Conservation (phyloP, 92 coral and sea anemone genomes). For the Palythoa heliodiscus region DNA sequence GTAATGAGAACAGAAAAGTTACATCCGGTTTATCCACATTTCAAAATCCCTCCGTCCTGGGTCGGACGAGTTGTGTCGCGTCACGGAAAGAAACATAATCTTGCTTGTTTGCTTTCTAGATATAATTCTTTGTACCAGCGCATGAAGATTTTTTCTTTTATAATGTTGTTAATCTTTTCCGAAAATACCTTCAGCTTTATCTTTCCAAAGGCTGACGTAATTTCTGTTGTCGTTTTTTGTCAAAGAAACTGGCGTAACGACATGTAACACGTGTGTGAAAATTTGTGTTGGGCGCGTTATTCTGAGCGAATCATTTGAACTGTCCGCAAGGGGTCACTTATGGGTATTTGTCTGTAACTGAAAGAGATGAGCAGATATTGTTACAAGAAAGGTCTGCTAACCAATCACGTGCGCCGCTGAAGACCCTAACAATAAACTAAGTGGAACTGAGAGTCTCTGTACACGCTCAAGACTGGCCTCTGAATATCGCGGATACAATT, state of each 20-base stretch:
- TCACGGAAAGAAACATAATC: conserved; percentile 40
- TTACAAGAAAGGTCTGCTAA: conserved; percentile 25
- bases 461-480: conserved; percentile 61
- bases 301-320: conserved; percentile 16
- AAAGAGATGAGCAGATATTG: conserved; percentile 27
- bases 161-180: neutral
- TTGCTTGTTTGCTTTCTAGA: conserved; percentile 2
- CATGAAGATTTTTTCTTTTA: neutral
- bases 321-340: conserved; percentile 26
- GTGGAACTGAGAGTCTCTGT: conserved; percentile 82
- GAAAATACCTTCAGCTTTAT: neutral
- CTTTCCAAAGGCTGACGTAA: neutral
- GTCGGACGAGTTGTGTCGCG: conserved; percentile 16
- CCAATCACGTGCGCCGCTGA: conserved; percentile 50
- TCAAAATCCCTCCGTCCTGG: conserved; percentile 2
- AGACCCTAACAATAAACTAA: conserved; percentile 64
- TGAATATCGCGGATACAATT: conserved; percentile 72
- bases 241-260: neutral
- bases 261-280: neutral
- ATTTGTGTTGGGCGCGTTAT: conserved; percentile 21
- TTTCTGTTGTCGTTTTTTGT: neutral
- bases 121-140: neutral
- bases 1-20: neutral
- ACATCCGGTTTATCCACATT: neutral
- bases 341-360: conserved; percentile 19